These are phyloP conservation scores for Plectrocnemia conspersa DNA, from an alignment of 1,140 invertebrate genomes.

Conservation along the genomic window DNA sequence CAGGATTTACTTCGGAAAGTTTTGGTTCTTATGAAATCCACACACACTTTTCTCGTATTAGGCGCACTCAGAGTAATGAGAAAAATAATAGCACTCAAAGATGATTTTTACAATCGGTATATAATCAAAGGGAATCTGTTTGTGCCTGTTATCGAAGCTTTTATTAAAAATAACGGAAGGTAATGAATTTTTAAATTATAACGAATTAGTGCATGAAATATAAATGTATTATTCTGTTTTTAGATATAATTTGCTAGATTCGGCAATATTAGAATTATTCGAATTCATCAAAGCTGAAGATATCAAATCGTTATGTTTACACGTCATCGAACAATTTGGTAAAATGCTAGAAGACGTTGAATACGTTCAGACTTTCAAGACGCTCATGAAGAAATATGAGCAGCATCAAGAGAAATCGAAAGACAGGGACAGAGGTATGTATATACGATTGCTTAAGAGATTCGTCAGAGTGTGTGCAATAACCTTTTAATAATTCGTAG, in stretches of 20 bases:
- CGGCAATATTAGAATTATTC: constrained; percentile 98
- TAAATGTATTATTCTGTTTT: constrained; percentile 31
- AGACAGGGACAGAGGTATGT: constrained; percentile 73
- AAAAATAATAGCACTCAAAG: constrained; percentile 95
- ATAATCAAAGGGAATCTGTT: constrained; percentile 95
- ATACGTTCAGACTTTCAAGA: constrained; percentile 97
- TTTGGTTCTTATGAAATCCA: constrained; percentile 94
- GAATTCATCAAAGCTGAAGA: constrained; percentile 98
- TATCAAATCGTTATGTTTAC: constrained; percentile 89
- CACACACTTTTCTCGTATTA: constrained; percentile 95
- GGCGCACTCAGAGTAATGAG: constrained; percentile 95
- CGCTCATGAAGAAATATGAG: constrained; percentile 85
- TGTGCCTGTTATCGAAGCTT: constrained; percentile 93
- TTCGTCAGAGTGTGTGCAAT: background rate
- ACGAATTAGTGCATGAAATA: too few relatives aligned
- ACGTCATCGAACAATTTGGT: constrained; percentile 93
- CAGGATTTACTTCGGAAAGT: constrained; percentile 88
- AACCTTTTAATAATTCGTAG: background rate
- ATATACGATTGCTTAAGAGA: background rate
- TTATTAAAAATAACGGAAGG: constrained; percentile 88
- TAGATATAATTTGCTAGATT: constrained; percentile 97
- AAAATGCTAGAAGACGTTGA: constrained; percentile 89
- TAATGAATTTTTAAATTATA: too few relatives aligned
- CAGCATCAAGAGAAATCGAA: constrained; percentile 90
- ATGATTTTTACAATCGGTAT: constrained; percentile 95